Conservation (phyloP, 2,888 invertebrate species). For the Parthenolecanium corni region DNA sequence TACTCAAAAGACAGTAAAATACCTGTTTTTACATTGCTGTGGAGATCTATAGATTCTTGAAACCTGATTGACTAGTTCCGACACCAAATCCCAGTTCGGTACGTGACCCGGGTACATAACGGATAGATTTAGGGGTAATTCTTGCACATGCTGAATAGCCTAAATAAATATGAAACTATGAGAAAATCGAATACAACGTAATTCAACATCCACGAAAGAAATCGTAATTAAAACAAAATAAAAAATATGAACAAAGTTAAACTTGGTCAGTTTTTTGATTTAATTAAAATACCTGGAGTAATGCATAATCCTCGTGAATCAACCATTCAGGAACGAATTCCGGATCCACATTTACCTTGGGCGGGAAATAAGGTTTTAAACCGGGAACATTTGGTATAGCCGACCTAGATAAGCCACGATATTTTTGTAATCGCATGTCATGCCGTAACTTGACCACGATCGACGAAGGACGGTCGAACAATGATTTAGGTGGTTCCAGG, state of each 20-base stretch:
- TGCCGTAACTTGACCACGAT: conserved; percentile 62
- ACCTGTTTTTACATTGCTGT: conserved; percentile 78
- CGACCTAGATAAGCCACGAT: conserved; percentile 42
- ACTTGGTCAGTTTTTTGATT: conserved; percentile 28
- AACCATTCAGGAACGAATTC: conserved; percentile 75
- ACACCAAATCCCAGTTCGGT: conserved; percentile 92
- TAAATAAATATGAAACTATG: too few species aligned
- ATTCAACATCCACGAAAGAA: neutral
- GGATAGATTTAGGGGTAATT: conserved; percentile 61
- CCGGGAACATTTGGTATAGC: conserved; percentile 31
- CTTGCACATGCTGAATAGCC: conserved; percentile 45
- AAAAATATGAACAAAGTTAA: neutral
- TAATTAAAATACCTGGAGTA: conserved; percentile 62
- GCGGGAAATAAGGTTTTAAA: conserved; percentile 36
- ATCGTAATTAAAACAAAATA: neutral
- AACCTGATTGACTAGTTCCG: conserved; percentile 79
- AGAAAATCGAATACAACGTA: neutral
- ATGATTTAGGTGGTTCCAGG: conserved; percentile 58
- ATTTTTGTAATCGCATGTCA: conserved; percentile 63
- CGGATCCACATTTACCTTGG: conserved; percentile 47
- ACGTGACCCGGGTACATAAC: conserved; percentile 70
- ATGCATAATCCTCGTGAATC: conserved; percentile 78
- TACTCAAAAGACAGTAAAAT: conserved; percentile 31
- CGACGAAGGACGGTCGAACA: conserved; percentile 68
- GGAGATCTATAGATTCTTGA: conserved; percentile 77